A percentile compares a stretch with the other conserved stretches of the same genome.
These are phyloP conservation scores for Chiloscyllium plagiosum DNA, from an alignment of 2,113 vertebrate species.

Conservation along the genomic window DNA sequence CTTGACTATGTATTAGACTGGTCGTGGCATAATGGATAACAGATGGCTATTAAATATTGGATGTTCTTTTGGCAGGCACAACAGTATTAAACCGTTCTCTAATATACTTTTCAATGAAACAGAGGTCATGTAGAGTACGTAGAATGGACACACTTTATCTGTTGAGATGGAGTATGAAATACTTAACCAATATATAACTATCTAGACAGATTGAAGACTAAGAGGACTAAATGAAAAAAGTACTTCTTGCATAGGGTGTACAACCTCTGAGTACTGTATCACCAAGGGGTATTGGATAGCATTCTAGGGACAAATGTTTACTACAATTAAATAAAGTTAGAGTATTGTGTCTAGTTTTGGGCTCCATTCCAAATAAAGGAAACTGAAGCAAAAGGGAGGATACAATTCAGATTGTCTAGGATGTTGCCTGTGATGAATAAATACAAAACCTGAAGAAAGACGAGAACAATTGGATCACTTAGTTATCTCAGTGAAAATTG, in stretches of 20 bases:
- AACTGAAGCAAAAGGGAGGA: not conserved
- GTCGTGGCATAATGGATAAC: not conserved
- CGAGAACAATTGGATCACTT: not conserved
- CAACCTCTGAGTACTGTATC: not conserved
- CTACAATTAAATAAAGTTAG: not conserved
- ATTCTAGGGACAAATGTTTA: not conserved
- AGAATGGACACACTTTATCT: not conserved
- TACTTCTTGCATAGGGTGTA: not conserved
- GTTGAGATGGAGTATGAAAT: not conserved
- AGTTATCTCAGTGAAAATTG: not conserved
- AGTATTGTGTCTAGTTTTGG: not conserved
- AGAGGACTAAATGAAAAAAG: not conserved
- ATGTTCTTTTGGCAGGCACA: not conserved
- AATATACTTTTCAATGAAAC: not conserved
- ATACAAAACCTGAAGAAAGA: not conserved
- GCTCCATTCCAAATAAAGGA: not conserved
- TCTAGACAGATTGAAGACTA: not conserved
- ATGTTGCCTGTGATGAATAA: not conserved
- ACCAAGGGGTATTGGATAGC: not conserved
- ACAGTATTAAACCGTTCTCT: not conserved
- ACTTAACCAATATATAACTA: not conserved
- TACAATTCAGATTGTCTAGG: not conserved
- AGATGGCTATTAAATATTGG: slow-evolving; percentile 19
- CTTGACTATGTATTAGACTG: not conserved
- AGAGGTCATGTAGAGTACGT: not conserved